phyloP scores from a whole-genome alignment of 2,113 vertebrate genomes.

The Crocuta crocuta region DNA sequence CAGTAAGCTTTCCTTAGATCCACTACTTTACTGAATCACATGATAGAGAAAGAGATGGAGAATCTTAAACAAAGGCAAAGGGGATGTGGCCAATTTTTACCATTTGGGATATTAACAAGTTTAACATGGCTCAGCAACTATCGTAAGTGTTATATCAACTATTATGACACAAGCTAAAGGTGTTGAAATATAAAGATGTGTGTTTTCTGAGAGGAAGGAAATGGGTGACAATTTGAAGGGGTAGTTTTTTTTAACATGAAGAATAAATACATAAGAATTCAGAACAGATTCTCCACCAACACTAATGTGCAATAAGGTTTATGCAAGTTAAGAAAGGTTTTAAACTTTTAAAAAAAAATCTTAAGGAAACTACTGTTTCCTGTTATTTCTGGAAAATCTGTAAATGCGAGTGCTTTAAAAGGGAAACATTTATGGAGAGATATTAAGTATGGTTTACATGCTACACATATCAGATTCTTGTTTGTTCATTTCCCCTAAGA shows the following conservation, averaged over 20 bases:
- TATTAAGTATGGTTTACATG: conserved; percentile 54
- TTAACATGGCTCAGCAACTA: conserved; percentile 72
- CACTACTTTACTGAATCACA: conserved; percentile 49
- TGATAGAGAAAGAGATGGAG: conserved; percentile 41
- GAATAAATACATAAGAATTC: conserved; percentile 72
- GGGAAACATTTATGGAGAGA: conserved; percentile 60
- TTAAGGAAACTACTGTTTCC: conserved; percentile 65
- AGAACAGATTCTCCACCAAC: conserved; percentile 67
- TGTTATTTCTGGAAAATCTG: conserved; percentile 65
- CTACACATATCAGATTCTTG: conserved; percentile 48
- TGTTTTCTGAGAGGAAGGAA: conserved; percentile 72
- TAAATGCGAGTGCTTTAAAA: conserved; percentile 62
- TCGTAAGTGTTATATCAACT: conserved; percentile 70
- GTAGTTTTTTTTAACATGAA: conserved; percentile 50
- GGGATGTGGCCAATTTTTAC: conserved; percentile 68
- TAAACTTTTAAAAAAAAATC: neutral
- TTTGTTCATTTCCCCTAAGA: conserved; percentile 66
- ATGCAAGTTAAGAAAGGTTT: conserved; percentile 58
- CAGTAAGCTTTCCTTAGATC: conserved; percentile 61
- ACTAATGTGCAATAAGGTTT: conserved; percentile 53
- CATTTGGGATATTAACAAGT: conserved; percentile 75
- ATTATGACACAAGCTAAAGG: conserved; percentile 64
- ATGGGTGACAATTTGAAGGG: conserved; percentile 74
- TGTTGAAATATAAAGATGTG: conserved; percentile 71
- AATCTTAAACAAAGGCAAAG: conserved; percentile 64